phyloP scores from a whole-genome alignment of 2,797 vertebrate genomes.

The Sebastolobus alascanus region DNA sequence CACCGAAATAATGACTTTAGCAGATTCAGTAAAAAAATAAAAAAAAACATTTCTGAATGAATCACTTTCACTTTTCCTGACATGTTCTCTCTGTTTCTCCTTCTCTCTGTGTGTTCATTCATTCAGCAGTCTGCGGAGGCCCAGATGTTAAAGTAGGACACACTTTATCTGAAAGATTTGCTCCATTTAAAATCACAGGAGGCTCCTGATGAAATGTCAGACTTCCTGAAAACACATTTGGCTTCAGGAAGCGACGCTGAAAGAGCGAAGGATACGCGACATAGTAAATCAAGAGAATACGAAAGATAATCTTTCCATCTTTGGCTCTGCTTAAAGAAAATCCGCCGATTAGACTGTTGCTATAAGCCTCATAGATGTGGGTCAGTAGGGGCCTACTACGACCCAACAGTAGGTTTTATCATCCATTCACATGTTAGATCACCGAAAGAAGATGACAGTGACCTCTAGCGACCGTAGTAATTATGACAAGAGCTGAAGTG shows the following conservation, averaged over 20 bases:
- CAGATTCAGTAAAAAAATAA: slow-evolving; percentile 48
- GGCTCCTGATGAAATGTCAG: slow-evolving; percentile 4
- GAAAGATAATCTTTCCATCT: background rate
- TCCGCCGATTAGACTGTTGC: background rate
- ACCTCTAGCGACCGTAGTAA: too few species aligned
- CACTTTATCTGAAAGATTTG: slow-evolving; percentile 29
- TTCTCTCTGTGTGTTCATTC: slow-evolving; percentile 15
- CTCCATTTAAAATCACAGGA: slow-evolving; percentile 16
- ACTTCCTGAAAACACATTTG: slow-evolving; percentile 27
- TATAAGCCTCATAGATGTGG: too few species aligned
- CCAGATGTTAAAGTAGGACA: slow-evolving; percentile 53
- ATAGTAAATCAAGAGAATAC: slow-evolving; percentile 5
- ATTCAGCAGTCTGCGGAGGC: slow-evolving; percentile 2
- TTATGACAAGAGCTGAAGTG: too few species aligned
- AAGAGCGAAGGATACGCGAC: background rate
- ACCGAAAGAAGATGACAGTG: too few species aligned
- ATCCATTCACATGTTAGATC: too few species aligned
- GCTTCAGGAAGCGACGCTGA: slow-evolving; percentile 4
- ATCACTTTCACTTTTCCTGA: slow-evolving; percentile 38
- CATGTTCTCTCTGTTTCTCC: slow-evolving; percentile 38
- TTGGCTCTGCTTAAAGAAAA: background rate
- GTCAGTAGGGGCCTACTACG: accelerated
- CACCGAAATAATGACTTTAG: slow-evolving; percentile 45
- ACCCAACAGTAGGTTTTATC: too few species aligned
- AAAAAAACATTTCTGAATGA: slow-evolving; percentile 16